Base-by-base conservation (phyloP, 2,113 vertebrate species). In the Lophura nycthemera region DNA sequence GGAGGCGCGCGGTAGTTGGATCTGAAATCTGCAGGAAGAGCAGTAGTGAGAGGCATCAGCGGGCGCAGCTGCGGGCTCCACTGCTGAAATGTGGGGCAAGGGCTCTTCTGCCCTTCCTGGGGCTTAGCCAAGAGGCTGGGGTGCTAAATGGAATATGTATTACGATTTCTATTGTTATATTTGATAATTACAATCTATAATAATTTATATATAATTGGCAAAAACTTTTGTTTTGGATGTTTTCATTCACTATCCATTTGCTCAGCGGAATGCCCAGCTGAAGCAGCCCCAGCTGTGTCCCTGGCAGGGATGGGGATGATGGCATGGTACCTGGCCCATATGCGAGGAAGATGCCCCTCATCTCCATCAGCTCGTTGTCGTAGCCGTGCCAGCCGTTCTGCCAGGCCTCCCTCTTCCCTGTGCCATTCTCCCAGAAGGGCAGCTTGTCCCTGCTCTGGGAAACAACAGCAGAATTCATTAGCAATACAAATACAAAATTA, bases 381-480 rank as follows among this genome's bases (percentile, higher is more conserved):
- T 99, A 99, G 15, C 99, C 99, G 0, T 99, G 99, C 99, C 99
- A 99, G 30, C 99, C 99, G 1, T 96, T 98, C 79, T 99, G 99
- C 99, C 99, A 99, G 25, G 98, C 98, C 64, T 96, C 95, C 8
- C 97, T 81, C 75, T 48, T 96, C 34, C 97, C 97, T 0, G 98
- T 98, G 81, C 97, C 98, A 1, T 99, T 99, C 88, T 98, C 97
- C 99, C 99, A 99, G 87, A 97, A 99, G 1, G 99, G 99, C 27
- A 99, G 98, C 32, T 57, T 97, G n/a, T 97, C 94, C 93, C 97
- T 98, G 96, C 97, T 98, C 99, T 99, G 97, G 52, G 81, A 2
- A 32, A 93, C 66, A 54, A 38, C 12, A 95, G 54, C 54, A 40
- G 66, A 74, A 24, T 0, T 0, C 0, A 52, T 95, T 56, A 95